Base-by-base conservation (phyloP, 2,888 invertebrate genomes). In the Malachius bipustulatus region DNA sequence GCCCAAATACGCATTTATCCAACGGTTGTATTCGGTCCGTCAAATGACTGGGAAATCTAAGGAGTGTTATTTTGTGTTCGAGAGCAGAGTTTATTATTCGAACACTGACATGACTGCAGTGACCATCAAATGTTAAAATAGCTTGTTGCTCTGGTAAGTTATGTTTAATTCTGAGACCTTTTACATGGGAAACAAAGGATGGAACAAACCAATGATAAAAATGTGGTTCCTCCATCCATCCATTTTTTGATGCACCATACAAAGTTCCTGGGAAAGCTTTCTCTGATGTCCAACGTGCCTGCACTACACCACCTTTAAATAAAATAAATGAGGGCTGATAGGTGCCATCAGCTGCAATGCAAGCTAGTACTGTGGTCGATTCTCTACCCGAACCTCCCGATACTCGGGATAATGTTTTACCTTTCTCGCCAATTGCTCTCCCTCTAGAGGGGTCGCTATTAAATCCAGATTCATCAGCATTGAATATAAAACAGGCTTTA, bases 341-440 rank as follows among this genome's bases (percentile, higher is more conserved):
- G 4, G 13, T 10, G 8, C 48, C 48, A 40, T 47, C 45, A 10
- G 47, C 47, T 14, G 46, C 33, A 16, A 48, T 38, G 30, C 44
- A 45, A 4, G 47, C 48, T 26, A 51, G 35, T 3, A 54, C 50
- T 13, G 45, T 46, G 4, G 43, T 52, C 4, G 43, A 45, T 30
- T 52, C 48, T 36, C 47, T 27, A 12, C 51, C 54, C 13, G 47
- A 48, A 4, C 52, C 45, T 3, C 50, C 47, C 26, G 41, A 46
- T 31, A 51, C 40, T 35, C 48, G 16, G 26, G 16, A 31, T 10
- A 51, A 37, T 19, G 49, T 28, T 32, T 12, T 34, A 19, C 44
- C 46, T 35, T 44, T 47, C 34, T 34, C 34, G 3, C 47, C 42
- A 33, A 44, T 43, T 9, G 41, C 45, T 34, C 30, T 39, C 9